Evolutionary conservation across 2,888 invertebrate genomes (phyloP).

Genomic region (Ctenicera cuprea): DNA sequence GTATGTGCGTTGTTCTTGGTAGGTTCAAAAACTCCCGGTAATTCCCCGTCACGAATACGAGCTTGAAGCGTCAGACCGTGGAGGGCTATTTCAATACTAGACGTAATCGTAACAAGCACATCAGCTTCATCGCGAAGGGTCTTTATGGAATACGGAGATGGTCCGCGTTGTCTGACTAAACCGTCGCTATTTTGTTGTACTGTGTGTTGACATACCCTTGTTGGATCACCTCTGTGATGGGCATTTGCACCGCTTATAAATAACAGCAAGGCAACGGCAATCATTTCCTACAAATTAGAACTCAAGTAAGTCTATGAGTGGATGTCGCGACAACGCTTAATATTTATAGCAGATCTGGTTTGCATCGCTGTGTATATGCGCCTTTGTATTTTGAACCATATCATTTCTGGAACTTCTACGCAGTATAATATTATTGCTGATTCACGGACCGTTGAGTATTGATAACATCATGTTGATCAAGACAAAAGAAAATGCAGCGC

Average conservation of each 20-base stretch:
- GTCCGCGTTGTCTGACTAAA: slow-evolving; percentile 75
- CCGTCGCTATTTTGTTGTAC: slow-evolving; percentile 78
- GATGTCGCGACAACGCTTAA: too few relatives aligned
- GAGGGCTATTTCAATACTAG: slow-evolving; percentile 75
- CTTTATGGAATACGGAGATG: slow-evolving; percentile 76
- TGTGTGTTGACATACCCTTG: slow-evolving; percentile 72
- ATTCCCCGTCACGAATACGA: slow-evolving; percentile 71
- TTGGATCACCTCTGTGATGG: slow-evolving; percentile 71
- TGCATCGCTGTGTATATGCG: too few relatives aligned
- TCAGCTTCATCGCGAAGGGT: slow-evolving; percentile 67
- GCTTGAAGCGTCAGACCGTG: slow-evolving; percentile 81
- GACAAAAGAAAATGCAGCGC: too few relatives aligned
- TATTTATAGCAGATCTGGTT: too few relatives aligned
- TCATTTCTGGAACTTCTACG: too few relatives aligned
- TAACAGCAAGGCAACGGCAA: slow-evolving; percentile 39
- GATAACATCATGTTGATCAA: too few relatives aligned
- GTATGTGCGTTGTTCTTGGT: slow-evolving; percentile 74
- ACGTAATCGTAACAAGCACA: slow-evolving; percentile 74
- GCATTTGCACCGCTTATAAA: slow-evolving; percentile 54
- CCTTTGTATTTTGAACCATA: too few relatives aligned
- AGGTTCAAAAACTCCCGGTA: slow-evolving; percentile 76
- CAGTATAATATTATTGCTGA: too few relatives aligned
- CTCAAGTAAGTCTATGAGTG: too few relatives aligned
- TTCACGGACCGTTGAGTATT: too few relatives aligned
- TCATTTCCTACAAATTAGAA: slow-evolving; percentile 16